Evolutionary conservation across 2,113 vertebrate species (phyloP).

Genomic region (Onychorhynchus coronatus): DNA sequence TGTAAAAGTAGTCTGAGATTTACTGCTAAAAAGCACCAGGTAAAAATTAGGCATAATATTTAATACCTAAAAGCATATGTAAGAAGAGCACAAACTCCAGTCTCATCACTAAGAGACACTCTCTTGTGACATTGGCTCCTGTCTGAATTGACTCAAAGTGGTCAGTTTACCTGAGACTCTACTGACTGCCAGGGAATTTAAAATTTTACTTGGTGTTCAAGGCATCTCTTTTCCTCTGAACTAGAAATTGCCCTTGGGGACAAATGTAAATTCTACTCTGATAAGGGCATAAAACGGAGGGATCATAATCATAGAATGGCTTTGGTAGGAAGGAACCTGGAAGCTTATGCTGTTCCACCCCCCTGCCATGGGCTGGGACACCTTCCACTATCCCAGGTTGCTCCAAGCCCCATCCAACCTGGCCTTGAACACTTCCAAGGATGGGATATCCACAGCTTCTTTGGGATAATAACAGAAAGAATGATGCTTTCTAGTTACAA

Average conservation of each 20-base stretch:
- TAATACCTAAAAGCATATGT: not conserved
- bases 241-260: not conserved
- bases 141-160: not conserved
- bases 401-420: not conserved
- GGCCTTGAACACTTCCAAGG: not conserved
- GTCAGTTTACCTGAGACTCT: not conserved
- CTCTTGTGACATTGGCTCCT: not conserved
- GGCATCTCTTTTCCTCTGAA: not conserved
- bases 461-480: not conserved
- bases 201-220: not conserved
- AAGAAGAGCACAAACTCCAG: not conserved
- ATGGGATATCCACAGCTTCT: not conserved
- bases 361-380: not conserved
- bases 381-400: not conserved
- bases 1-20: not conserved
- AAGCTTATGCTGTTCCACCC: not conserved
- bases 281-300: not conserved
- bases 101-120: accelerated
- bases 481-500: not conserved
- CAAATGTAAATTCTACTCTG: not conserved
- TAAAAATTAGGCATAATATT: not conserved
- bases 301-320: not conserved
- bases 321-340: not conserved
- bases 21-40: not conserved
- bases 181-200: not conserved